Evolutionary conservation across 1,140 invertebrate genomes (phyloP).

Genomic region (Platorchestia sp.): DNA sequence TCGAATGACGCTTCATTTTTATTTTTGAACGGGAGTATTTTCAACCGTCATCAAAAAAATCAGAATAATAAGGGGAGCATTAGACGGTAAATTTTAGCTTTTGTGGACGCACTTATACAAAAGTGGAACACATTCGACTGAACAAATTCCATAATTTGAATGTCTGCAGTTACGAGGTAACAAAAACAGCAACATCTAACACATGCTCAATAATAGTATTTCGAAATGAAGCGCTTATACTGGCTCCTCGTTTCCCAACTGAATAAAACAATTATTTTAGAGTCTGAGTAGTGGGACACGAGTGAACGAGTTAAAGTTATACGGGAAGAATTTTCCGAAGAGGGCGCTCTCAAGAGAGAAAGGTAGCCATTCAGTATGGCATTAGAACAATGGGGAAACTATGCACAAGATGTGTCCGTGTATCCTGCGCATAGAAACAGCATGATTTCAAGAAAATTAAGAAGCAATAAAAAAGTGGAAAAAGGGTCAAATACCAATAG

Average conservation of each 20-base stretch:
- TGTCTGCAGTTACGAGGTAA: neutral
- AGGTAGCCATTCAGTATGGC: too few relatives aligned
- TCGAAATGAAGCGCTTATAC: too few relatives aligned
- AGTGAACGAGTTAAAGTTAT: too few relatives aligned
- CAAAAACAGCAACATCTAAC: neutral
- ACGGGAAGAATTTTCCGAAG: too few relatives aligned
- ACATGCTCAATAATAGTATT: too few relatives aligned
- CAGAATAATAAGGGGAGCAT: neutral
- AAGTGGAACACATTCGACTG: neutral
- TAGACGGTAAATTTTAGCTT: neutral
- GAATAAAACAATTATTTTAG: too few relatives aligned
- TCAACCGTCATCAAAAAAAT: neutral
- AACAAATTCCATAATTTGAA: neutral
- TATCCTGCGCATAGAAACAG: too few relatives aligned
- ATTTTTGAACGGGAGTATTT: neutral
- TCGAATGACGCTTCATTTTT: neutral
- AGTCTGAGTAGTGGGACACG: too few relatives aligned
- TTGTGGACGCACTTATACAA: neutral
- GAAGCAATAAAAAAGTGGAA: neutral
- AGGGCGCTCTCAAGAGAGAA: too few relatives aligned
- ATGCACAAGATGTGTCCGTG: too few relatives aligned
- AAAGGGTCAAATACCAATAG: neutral
- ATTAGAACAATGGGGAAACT: too few relatives aligned
- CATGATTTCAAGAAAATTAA: neutral
- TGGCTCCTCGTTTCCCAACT: too few relatives aligned